Conservation (phyloP, 2,113 vertebrate genomes). For the Macquaria australasica region DNA sequence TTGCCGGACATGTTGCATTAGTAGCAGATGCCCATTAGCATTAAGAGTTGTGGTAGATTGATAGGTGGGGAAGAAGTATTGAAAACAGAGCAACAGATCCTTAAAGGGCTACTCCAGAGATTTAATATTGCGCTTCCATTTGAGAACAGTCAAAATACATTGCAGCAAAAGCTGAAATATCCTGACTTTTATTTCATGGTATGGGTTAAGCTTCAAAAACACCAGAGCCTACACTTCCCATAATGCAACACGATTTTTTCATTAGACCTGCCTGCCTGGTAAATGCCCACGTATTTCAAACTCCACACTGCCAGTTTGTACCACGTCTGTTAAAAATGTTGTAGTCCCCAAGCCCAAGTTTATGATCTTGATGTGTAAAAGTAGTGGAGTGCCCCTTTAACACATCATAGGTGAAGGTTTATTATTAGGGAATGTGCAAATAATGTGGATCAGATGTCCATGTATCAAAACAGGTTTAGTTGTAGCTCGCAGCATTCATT, state of each 20-base stretch:
- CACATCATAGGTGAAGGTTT: neutral
- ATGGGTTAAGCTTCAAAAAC: neutral
- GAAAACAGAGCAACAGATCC: constrained; percentile 4
- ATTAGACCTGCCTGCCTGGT: neutral
- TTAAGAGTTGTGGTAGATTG: constrained; percentile 30
- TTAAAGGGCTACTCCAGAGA: neutral
- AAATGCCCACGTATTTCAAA: neutral
- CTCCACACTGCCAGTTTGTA: neutral
- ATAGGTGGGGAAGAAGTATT: constrained; percentile 14
- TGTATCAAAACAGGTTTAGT: constrained; percentile 15
- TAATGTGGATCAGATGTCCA: neutral
- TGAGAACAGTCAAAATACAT: neutral
- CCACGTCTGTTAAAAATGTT: neutral
- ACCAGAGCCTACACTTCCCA: neutral
- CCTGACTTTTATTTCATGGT: neutral
- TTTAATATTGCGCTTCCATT: neutral
- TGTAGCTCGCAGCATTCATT: constrained; percentile 16
- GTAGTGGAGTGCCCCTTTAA: neutral
- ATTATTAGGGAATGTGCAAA: neutral
- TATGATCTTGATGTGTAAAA: neutral
- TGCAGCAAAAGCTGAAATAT: neutral
- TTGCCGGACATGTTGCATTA: constrained; percentile 71
- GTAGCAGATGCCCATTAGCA: constrained; percentile 59
- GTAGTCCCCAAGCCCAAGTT: neutral
- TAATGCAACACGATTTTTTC: neutral